Conservation (phyloP, 2,797 vertebrate species). For the Mormyrops attenuatus region DNA sequence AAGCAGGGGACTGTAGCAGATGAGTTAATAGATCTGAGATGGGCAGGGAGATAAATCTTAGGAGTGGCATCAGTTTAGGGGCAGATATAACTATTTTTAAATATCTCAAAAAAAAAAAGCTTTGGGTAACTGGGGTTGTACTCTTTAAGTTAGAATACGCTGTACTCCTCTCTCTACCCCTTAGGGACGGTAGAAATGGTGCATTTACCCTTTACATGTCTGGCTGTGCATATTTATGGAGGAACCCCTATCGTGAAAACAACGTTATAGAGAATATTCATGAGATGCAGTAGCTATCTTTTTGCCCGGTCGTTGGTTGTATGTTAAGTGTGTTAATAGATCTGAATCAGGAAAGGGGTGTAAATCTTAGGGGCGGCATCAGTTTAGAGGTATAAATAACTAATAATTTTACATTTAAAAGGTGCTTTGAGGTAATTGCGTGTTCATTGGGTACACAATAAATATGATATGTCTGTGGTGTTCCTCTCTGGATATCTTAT, state of each 20-base stretch:
- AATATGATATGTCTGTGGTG: neutral
- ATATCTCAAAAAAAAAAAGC: neutral
- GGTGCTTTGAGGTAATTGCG: neutral
- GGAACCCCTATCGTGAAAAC: neutral
- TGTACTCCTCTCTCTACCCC: neutral
- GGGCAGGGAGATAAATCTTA: neutral
- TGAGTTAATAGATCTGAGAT: neutral
- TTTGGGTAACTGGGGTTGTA: neutral
- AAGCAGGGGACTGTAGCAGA: constrained; percentile 17
- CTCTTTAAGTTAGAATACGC: neutral
- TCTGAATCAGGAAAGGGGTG: neutral
- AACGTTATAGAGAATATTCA: neutral
- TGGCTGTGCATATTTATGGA: neutral
- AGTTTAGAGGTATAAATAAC: neutral
- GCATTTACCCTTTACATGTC: neutral
- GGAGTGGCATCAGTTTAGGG: neutral
- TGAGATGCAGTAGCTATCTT: neutral
- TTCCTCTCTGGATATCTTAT: neutral
- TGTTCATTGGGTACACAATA: neutral
- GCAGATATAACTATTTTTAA: neutral
- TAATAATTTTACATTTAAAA: neutral
- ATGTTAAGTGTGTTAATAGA: neutral
- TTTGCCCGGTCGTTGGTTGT: neutral
- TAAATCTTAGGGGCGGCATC: neutral
- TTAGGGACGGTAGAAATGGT: neutral